Base-by-base conservation (phyloP, 1,140 invertebrate genomes). In the Zophobas morio region DNA sequence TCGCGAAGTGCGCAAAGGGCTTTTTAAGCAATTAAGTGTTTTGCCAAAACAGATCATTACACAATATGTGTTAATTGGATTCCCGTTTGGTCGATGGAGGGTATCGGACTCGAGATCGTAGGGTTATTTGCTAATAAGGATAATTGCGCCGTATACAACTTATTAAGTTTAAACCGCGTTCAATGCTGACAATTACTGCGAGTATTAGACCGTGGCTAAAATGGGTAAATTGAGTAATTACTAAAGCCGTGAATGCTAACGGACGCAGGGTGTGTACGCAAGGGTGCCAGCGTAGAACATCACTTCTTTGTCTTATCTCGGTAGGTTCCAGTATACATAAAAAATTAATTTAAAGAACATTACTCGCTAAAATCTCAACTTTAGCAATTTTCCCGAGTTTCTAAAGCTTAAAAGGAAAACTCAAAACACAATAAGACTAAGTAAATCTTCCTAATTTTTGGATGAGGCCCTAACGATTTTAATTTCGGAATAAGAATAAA, bases 271-370 rank as follows among this genome's bases (percentile, higher is more conserved):
- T 20, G 20, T 51, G 2, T 51, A n/a, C 49, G 49, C 2, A 5
- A 51, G 20, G 49, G 6, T 51, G 4, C 4, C 4, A 51, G 3
- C 39, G 42, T 40, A 40, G 42, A 63, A 37, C n/a, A 63, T 63
- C 20, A 20, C 42, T 63, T 63, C 57, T 63, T 66, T 66, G 60
- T 63, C 37, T 63, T 37, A 63, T 4, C 8, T 40, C 33, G 42
- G 60, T 40, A 66, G 8, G 32, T 40, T 63, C 6, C 36, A 20
- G 57, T 42, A 66, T 66, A 66, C 39, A 66, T 66, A 66, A 66
- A 66, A 66, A 66, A 66, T 46, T 46, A 66, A 63, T 63, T 63
- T 63, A 63, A 63, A 63, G 57, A 63, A 63, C 57, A 63, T 63
- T 40, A 63, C 36, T 63, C 57, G 6, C 57, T 63, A 39, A 57